Evolutionary conservation across 2,113 vertebrate species (phyloP), one percentile per base, ranked within the genome.

Genomic region (Falco punctatus): DNA sequence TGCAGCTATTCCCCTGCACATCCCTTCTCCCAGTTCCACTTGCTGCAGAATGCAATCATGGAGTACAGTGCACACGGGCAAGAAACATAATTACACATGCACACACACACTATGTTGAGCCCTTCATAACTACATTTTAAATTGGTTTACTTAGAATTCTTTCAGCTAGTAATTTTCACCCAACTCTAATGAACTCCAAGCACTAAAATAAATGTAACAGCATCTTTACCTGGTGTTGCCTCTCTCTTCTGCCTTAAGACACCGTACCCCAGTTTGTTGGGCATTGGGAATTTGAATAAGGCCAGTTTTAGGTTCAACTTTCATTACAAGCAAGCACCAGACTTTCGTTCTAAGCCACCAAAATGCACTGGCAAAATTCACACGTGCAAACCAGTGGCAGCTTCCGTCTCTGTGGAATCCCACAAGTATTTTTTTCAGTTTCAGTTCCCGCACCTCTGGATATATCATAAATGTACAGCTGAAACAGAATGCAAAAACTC

Each of bases 41-140:
- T 7, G 1, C 87, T 52, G 69, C 57, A 87, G 89, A 95, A 80
- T 26, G 88, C 86, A 96, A 95, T 92, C 93, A 97, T n/a, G 7
- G 2, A 55, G 30, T 61, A 46, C 73, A 51, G 81, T 67, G 86
- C 77, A 89, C 86, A 61, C 2, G 1, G 86, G 77, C 90, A 94
- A 95, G 96, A 81, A 92, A 96, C 83, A 74, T 96, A 97, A 97
- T 97, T 97, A 94, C 54, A 86, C 54, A 55, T 72, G 79, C 70
- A 46, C 73, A 84, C 65, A 51, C 48, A 70, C n/a, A 58, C 92
- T 62, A 94, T 96, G 95, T 88, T 77, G 82, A 92, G 86, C 84
- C 92, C 81, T 90, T 95, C 48, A 22, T 92, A 96, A 92, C 96
- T 97, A 88, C 88, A 65, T 71, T 94, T 96, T 95, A 95, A 85